A percentile compares a stretch with the other conserved stretches of the same genome.
Conservation (phyloP, 2,797 vertebrate species). For the Syndactyla subalaris region DNA sequence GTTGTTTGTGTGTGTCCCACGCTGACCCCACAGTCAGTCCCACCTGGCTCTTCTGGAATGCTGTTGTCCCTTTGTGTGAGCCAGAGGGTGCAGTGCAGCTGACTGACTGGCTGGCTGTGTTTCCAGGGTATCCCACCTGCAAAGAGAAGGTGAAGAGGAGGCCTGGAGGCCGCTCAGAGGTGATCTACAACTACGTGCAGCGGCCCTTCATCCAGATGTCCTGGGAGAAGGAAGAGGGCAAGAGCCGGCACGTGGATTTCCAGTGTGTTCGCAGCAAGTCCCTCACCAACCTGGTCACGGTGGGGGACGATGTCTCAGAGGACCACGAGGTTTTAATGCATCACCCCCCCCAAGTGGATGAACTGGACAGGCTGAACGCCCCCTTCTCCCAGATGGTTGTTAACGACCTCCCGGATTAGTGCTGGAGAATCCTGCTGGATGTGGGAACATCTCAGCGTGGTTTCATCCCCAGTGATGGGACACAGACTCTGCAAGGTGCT, state of each 20-base stretch:
- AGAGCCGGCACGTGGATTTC: constrained; percentile 86
- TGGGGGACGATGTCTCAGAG: constrained; percentile 72
- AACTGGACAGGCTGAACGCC: constrained; percentile 81
- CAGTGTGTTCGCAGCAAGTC: constrained; percentile 86
- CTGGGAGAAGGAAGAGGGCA: constrained; percentile 87
- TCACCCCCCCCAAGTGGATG: constrained; percentile 82
- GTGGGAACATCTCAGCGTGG: background rate
- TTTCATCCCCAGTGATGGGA: background rate
- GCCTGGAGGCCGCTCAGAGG: constrained; percentile 81
- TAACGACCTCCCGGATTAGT: constrained; percentile 73
- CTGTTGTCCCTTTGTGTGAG: background rate
- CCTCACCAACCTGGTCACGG: constrained; percentile 79
- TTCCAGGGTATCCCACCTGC: constrained; percentile 83
- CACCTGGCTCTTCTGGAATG: background rate
- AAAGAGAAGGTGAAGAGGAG: constrained; percentile 86
- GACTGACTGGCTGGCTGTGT: background rate
- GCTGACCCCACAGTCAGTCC: background rate
- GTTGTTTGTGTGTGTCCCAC: background rate
- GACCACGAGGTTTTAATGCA: constrained; percentile 74
- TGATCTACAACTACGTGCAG: constrained; percentile 86
- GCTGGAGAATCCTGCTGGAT: background rate
- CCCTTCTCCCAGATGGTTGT: constrained; percentile 75
- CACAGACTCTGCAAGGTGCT: constrained; percentile 46
- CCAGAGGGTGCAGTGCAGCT: background rate
- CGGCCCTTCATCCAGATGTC: constrained; percentile 86